These are phyloP conservation scores for Ichneumon xanthorius DNA, from an alignment of 2,888 invertebrate species.

Conservation along the genomic window DNA sequence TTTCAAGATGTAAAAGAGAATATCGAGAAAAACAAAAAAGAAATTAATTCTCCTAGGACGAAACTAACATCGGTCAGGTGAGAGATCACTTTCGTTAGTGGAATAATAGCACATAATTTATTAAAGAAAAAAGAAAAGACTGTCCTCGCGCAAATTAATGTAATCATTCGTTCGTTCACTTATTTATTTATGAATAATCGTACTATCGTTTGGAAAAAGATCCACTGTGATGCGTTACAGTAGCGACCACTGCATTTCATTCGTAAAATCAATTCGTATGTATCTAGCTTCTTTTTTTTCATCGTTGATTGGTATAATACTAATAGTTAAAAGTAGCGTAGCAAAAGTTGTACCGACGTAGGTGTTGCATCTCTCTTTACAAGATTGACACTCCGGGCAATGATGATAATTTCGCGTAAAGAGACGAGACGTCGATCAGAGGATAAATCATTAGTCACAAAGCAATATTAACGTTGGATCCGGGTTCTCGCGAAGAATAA, in stretches of 20 bases:
- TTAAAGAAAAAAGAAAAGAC: constrained; percentile 27
- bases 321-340: constrained; percentile 26
- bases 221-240: constrained; percentile 57
- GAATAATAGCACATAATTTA: constrained; percentile 51
- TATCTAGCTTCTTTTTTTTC: constrained; percentile 22
- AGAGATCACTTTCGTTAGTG: constrained; percentile 20
- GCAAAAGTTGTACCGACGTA: constrained; percentile 24
- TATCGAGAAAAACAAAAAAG: constrained; percentile 17
- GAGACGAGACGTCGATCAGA: constrained; percentile 22
- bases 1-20: constrained; percentile 3
- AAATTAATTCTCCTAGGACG: constrained; percentile 12
- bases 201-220: constrained; percentile 59
- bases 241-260: constrained; percentile 18
- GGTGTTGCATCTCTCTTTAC: neutral
- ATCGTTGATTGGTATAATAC: constrained; percentile 22
- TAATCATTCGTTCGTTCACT: constrained; percentile 51
- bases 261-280: constrained; percentile 12
- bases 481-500: constrained; percentile 17
- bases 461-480: constrained; percentile 33
- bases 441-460: constrained; percentile 31
- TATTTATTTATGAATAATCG: constrained; percentile 54
- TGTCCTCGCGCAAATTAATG: constrained; percentile 22
- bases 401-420: constrained; percentile 11
- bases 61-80: constrained; percentile 32
- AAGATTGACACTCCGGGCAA: neutral